Base-by-base conservation (phyloP, 2,113 vertebrate genomes). In the Anthoscopus minutus region DNA sequence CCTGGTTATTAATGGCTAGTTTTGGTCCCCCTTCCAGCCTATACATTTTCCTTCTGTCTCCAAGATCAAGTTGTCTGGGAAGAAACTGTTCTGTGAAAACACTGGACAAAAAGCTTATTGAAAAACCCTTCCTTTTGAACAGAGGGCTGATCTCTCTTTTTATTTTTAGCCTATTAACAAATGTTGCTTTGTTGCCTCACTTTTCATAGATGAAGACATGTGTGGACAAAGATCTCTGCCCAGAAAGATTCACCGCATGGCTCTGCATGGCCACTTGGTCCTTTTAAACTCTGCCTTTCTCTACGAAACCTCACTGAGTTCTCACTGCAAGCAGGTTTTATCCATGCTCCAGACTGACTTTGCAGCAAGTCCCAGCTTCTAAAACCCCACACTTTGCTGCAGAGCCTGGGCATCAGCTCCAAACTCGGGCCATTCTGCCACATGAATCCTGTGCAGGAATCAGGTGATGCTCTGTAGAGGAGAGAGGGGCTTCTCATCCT, bases 51-150 rank as follows among this genome's bases (percentile, higher is more conserved):
- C 53, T 91, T 91, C 77, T 93, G 73, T 73, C 37, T 91, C 37
- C 38, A 72, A 42, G 22, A 70, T 50, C 25, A 25, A 76, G 61
- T 40, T 77, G 53, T 74, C 58, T 94, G 83, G 81, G 64, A 93
- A 94, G 70, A 13, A 28, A 27, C 83, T 87, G 89, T 74, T 84
- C 60, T 66, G 31, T 74, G 56, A 78, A 93, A 35, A 60, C n/a
- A 40, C n/a, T 40, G 60, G 66, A 95, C 89, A 97, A 91, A 95
- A 88, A 87, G 47, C 70, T 92, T 45, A 91, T 85, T 96, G 86
- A 96, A 25, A 24, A 81, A 48, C 25, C 33, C 73, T 93, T 79
- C 37, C 58, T 87, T 93, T 83, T 71, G 44, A 81, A 81, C 74
- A 73, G 74, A 58, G 83, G 53, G 42, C 56, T 81, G 35, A 56